Evolutionary conservation across 2,888 invertebrate species (phyloP).

Genomic region (Drosophila birchii): DNA sequence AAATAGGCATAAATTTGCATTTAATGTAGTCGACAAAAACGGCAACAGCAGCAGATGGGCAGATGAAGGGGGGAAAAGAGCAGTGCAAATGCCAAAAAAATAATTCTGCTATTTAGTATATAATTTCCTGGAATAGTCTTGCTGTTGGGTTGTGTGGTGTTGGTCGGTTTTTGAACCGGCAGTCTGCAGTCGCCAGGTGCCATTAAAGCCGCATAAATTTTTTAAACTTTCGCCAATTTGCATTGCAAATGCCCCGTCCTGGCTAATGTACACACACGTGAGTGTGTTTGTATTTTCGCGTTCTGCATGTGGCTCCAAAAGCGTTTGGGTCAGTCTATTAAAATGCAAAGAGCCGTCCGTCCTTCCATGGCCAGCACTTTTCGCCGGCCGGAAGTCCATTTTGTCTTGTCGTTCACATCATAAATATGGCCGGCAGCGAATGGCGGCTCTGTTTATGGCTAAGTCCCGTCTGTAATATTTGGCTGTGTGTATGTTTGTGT

Average conservation of each 20-base stretch:
- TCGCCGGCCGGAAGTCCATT: constrained; percentile 73
- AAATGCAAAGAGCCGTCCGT: constrained; percentile 69
- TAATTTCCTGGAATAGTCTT: constrained; percentile 65
- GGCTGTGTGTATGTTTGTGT: constrained; percentile 9
- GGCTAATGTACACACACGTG: constrained; percentile 17
- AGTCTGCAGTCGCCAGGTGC: constrained; percentile 66
- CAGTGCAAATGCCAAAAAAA: constrained; percentile 64
- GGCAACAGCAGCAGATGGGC: not conserved
- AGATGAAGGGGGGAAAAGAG: constrained; percentile 38
- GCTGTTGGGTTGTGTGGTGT: not conserved
- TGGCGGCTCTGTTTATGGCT: constrained; percentile 72
- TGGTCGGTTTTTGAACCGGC: constrained; percentile 12
- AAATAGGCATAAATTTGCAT: constrained; percentile 81
- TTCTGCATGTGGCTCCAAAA: constrained; percentile 73
- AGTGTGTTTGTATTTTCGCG: constrained; percentile 62
- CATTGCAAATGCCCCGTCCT: constrained; percentile 68
- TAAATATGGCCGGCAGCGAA: constrained; percentile 71
- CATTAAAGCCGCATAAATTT: constrained; percentile 79
- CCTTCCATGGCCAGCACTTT: constrained; percentile 7
- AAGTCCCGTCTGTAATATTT: constrained; percentile 36
- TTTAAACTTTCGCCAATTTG: constrained; percentile 76
- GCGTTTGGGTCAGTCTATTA: constrained; percentile 81
- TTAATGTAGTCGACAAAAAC: constrained; percentile 65
- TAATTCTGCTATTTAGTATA: constrained; percentile 80
- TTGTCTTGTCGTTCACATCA: constrained; percentile 81